A percentile compares a stretch with the other conserved stretches of the same genome.
Evolutionary conservation across 2,797 vertebrate genomes (phyloP).

Genomic region (Danio aesculapii): DNA sequence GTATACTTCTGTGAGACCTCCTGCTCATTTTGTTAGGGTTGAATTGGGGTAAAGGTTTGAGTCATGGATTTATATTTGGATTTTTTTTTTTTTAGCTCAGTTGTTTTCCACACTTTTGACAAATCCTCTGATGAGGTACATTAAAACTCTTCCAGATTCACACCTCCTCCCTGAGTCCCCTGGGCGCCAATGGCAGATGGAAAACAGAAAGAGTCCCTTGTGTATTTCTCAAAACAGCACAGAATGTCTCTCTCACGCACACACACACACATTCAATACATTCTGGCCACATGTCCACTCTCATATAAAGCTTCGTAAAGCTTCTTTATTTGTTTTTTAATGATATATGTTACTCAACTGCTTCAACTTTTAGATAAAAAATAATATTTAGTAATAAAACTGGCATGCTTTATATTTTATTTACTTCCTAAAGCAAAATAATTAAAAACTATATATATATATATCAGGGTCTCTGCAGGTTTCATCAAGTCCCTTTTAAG

Average conservation of each 20-base stretch:
- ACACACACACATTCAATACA: conserved; percentile 41
- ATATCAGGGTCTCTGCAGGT: too few species aligned
- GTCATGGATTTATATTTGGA: too few species aligned
- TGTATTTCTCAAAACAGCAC: conserved; percentile 68
- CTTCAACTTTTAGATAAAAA: background rate
- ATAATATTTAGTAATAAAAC: background rate
- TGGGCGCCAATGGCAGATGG: conserved; percentile 86
- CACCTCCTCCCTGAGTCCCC: conserved; percentile 75
- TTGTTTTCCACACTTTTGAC: conserved; percentile 68
- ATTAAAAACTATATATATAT: too few species aligned
- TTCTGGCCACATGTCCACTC: conserved; percentile 37
- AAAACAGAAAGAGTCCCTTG: conserved; percentile 82
- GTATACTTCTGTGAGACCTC: background rate
- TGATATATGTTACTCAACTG: background rate
- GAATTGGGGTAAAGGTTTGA: background rate
- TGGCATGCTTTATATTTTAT: background rate
- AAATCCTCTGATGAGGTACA: conserved; percentile 76
- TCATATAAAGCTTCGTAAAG: conserved; percentile 7
- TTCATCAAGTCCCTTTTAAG: too few species aligned
- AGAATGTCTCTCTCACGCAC: conserved; percentile 38
- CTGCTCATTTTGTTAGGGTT: background rate
- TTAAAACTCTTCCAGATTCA: conserved; percentile 76
- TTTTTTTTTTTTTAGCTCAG: conserved; percentile 34
- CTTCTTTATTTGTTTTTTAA: background rate
- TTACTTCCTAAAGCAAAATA: background rate